Evolutionary conservation across 2,888 invertebrate species (phyloP), one percentile per base, ranked within the genome.

Genomic region (Polydrusus tereticollis): DNA sequence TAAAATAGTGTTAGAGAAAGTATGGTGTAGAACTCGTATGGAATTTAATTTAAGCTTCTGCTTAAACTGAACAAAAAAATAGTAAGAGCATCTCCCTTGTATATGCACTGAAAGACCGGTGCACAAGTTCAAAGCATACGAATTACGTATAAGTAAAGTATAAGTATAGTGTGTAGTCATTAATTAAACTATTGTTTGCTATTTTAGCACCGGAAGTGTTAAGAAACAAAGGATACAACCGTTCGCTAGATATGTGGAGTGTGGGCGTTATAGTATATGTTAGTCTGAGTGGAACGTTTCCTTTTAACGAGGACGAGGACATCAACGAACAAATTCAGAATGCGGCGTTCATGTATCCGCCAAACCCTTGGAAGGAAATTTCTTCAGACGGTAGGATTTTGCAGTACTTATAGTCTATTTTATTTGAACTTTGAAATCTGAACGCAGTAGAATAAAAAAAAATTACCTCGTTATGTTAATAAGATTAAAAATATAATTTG

Each of bases 271-370:
- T 99, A 80, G 94, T 99, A 76, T 99, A 99, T 86, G 99, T 99
- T 60, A 98, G 98, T 75, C 88, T 99, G 52, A 98, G 98, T 80
- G 99, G 99, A 75, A 99, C 99, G 0, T 99, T 99, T 87, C 99
- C 99, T 33, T 99, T 99, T 87, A 99, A 99, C 86, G 99, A 99
- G 87, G 99, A 99, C 86, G 99, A 99, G 87, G 99, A 99, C 85
- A 99, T 99, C 82, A 95, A 97, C 86, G 99, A 99, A 86, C 99
- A 99, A 88, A 99, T 99, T 78, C 98, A 99, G 87, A 99, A 99
- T 88, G 99, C 99, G 33, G 98, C 98, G 67, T 99, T 99, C 86
- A 99, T 99, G 99, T 99, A 99, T 88, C 99, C 99, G 45, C 95
- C 97, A 20, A 92, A 93, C 85, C 98, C 99, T 0, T 99, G 99